Conservation (phyloP, 2,113 vertebrate genomes). For the Buteo buteo region DNA sequence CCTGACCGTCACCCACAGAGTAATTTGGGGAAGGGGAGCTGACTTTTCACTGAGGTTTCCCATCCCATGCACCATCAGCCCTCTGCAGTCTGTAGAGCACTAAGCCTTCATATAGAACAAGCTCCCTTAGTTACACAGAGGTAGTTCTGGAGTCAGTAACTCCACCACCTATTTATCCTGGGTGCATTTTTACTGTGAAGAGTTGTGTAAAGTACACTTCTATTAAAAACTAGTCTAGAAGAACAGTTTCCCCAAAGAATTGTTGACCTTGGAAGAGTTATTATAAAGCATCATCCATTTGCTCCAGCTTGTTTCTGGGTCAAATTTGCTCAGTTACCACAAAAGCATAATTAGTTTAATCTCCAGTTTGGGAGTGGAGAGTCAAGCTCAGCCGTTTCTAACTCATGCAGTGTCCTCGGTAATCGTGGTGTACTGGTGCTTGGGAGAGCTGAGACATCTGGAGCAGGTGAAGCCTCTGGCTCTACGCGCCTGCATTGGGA, state of each 20-base stretch:
- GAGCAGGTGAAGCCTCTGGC: neutral
- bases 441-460: neutral
- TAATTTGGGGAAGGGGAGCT: neutral
- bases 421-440: neutral
- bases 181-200: neutral
- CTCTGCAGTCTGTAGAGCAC: neutral
- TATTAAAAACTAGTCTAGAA: neutral
- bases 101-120: neutral
- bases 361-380: neutral
- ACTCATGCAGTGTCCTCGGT: fast-evolving
- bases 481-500: neutral
- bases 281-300: neutral
- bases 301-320: neutral
- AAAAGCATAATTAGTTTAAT: neutral
- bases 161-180: neutral
- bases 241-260: neutral
- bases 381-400: neutral
- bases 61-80: neutral
- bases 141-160: neutral
- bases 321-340: neutral
- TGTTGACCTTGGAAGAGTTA: neutral
- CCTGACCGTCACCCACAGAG: neutral
- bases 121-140: neutral
- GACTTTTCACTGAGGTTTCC: neutral
- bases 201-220: neutral